Base-by-base conservation (phyloP, 1,140 invertebrate genomes). In the Megalopta genalis region DNA sequence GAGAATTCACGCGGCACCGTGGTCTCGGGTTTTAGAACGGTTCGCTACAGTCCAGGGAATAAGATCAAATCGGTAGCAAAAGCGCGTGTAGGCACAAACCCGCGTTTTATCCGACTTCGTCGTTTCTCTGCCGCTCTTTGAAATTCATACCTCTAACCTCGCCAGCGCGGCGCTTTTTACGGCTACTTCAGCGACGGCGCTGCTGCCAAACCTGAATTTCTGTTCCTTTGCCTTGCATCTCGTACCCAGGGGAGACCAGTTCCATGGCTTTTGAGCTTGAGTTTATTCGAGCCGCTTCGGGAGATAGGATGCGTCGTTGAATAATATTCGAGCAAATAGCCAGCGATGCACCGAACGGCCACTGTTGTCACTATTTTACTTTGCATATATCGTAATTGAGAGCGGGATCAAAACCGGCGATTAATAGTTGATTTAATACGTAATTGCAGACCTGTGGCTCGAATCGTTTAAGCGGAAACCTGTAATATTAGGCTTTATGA, bases 141-240 rank as follows among this genome's bases (percentile, higher is more conserved):
- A 65, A 82, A 85, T 85, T 85, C 79, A 85, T 85, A 85, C 74
- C 82, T 75, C 57, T 46, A 77, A 42, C 46, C 46, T 27, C 64
- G 32, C n/a, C 18, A 8, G 4, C 64, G 77, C 74, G 49, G 57
- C 64, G 77, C 74, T 81, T 85, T 78, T 76, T 64, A 67, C 63
- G 37, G 63, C 84, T 57, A 63, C 64, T 73, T 81, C 78, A 82
- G 78, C 71, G 46, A 66, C 67, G 68, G 52, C 60, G 23, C 57
- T 52, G 63, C 60, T 67, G 73, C 80, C 69, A 77, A 85, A 85
- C 70, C 81, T 65, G 76, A 84, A 85, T 85, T 81, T 84, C 79
- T 65, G 82, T 57, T 85, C 70, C 73, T 74, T 74, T 32, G 12
- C 72, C 18, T 68, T 32, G 32, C 32, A 32, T 57, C 14, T 9